These are phyloP conservation scores for Acanthurus tractus DNA, from an alignment of 2,797 vertebrate species.

Conservation along the genomic window DNA sequence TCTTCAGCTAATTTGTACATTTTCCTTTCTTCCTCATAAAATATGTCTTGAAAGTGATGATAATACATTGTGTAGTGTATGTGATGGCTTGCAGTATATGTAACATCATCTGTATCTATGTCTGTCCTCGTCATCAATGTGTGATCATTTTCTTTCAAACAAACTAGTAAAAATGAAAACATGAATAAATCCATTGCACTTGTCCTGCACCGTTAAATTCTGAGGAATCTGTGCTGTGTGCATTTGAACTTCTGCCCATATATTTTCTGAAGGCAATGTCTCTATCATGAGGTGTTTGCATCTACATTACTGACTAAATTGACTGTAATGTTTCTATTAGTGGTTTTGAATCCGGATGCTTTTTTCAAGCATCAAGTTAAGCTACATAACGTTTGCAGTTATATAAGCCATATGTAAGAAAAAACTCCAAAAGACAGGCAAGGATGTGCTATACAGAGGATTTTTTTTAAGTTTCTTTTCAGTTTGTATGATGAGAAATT, in stretches of 20 bases:
- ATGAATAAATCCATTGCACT: background rate
- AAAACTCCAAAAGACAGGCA: background rate
- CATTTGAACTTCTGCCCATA: background rate
- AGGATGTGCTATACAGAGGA: background rate
- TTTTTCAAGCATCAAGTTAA: background rate
- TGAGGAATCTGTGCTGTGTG: background rate
- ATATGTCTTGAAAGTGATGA: background rate
- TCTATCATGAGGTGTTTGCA: background rate
- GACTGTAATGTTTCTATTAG: background rate
- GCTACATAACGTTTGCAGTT: background rate
- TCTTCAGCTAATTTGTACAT: background rate
- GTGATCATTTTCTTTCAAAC: background rate
- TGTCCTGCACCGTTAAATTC: background rate
- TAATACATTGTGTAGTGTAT: background rate
- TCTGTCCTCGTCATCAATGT: background rate
- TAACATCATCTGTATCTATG: background rate
- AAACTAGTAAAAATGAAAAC: no score
- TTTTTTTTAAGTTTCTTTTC: no score
- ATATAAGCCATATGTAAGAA: background rate
- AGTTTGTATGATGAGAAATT: background rate
- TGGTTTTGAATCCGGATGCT: background rate
- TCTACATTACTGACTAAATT: conserved; percentile 18
- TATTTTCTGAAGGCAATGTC: background rate
- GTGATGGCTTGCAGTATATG: background rate
- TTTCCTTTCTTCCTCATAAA: background rate